Evolutionary conservation across 2,113 vertebrate species (phyloP).

Genomic region (Ploceus nigricollis): DNA sequence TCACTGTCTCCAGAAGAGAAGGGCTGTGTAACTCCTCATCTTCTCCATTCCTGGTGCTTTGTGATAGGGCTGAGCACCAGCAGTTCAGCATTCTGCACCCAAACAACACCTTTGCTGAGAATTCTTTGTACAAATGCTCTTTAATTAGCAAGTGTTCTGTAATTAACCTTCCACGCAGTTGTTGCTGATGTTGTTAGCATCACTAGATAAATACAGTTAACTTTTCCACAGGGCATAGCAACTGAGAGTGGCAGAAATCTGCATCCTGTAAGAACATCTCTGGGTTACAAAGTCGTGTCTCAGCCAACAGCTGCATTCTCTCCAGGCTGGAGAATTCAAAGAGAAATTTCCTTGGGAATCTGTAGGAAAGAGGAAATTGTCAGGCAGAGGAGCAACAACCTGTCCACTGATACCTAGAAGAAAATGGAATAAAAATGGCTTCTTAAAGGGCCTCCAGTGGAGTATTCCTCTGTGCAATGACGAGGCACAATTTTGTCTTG

Average conservation of each 20-base stretch:
- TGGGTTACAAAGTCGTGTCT: neutral
- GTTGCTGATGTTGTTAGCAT: neutral
- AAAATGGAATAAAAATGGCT: neutral
- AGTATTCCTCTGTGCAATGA: neutral
- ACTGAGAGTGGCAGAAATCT: neutral
- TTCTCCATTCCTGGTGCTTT: neutral
- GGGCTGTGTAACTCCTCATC: accelerated
- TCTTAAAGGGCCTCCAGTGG: neutral
- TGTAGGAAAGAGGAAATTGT: neutral
- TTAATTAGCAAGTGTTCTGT: neutral
- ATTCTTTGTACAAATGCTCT: neutral
- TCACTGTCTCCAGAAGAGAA: neutral
- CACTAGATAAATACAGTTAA: neutral
- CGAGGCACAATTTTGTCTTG: neutral
- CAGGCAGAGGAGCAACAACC: neutral
- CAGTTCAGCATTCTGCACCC: neutral
- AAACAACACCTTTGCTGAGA: neutral
- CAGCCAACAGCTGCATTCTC: neutral
- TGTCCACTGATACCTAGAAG: neutral
- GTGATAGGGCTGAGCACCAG: neutral
- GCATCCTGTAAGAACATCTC: neutral
- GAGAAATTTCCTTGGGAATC: neutral
- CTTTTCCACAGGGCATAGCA: neutral
- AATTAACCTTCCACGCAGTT: neutral
- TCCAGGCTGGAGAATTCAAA: neutral